Percentiles rank a stretch among this genome's conserved stretches.
Evolutionary conservation across 1,140 invertebrate genomes (phyloP).

Genomic region (Hyles vespertilio): DNA sequence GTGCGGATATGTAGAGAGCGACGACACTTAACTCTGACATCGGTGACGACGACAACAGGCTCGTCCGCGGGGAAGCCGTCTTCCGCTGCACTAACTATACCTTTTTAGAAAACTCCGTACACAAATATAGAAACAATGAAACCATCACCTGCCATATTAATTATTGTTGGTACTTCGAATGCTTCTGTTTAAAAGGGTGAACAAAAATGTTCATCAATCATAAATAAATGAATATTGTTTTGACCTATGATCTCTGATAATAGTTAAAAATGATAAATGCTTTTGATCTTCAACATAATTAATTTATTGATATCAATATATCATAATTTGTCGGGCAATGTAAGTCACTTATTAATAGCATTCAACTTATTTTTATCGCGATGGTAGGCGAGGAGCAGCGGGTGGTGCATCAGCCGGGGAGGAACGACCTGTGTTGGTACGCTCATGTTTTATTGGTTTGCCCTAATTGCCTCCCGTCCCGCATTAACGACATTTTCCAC

Average conservation of each 20-base stretch:
- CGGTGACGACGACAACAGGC: slow-evolving; percentile 28
- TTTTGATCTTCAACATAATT: too few species aligned
- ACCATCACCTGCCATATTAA: too few species aligned
- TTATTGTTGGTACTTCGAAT: too few species aligned
- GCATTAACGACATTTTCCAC: slow-evolving; percentile 51
- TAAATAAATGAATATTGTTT: too few species aligned
- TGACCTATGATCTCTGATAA: too few species aligned
- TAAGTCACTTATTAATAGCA: neutral
- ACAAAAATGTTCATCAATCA: too few species aligned
- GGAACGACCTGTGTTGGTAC: slow-evolving; percentile 49
- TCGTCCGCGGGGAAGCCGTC: slow-evolving; percentile 12
- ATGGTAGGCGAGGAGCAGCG: neutral
- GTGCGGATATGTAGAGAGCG: slow-evolving; percentile 52
- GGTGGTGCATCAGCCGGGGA: slow-evolving; percentile 13
- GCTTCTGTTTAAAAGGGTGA: too few species aligned
- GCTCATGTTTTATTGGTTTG: slow-evolving; percentile 60
- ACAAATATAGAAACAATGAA: too few species aligned
- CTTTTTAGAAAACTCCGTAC: neutral
- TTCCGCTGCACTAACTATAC: slow-evolving; percentile 11
- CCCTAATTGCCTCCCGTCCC: slow-evolving; percentile 57
- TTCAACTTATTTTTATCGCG: neutral
- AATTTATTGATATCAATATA: too few species aligned
- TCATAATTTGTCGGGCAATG: too few species aligned
- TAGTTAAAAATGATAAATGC: too few species aligned
- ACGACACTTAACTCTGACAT: slow-evolving; percentile 55